Conservation (phyloP, 2,113 vertebrate species). For the Entosphenus tridentatus region DNA sequence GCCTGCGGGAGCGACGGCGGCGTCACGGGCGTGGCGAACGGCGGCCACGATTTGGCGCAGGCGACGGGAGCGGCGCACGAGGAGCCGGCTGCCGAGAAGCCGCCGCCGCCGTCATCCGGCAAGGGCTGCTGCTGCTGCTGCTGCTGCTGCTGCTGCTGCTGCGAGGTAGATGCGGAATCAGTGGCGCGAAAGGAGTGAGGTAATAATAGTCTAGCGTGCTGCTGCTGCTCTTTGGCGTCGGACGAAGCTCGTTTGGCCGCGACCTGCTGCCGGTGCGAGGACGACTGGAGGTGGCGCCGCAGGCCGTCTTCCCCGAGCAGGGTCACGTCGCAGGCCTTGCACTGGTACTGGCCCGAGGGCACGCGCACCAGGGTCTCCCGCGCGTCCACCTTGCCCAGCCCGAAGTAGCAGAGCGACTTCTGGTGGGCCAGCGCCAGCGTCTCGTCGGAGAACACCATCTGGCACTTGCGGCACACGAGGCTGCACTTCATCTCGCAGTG, state of each 20-base stretch:
- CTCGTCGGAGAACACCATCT: slow-evolving; percentile 99
- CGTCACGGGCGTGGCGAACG: slow-evolving; percentile 86
- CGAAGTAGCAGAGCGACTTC: slow-evolving; percentile 99
- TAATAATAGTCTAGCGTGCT: slow-evolving; percentile 88
- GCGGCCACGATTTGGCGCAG: slow-evolving; percentile 91
- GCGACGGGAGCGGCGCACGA: slow-evolving; percentile 27
- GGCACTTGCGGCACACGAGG: slow-evolving; percentile 99
- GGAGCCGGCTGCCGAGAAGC: slow-evolving; percentile 62
- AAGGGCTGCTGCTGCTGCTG: slow-evolving; percentile 99
- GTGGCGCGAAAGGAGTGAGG: slow-evolving; percentile 99
- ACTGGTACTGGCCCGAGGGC: slow-evolving; percentile 96
- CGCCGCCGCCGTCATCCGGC: slow-evolving; percentile 99
- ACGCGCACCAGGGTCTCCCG: slow-evolving; percentile 99
- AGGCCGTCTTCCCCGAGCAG: slow-evolving; percentile 96
- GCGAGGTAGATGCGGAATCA: slow-evolving; percentile 99
- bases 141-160: slow-evolving; percentile 89
- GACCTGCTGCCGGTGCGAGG: slow-evolving; percentile 99
- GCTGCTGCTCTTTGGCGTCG: slow-evolving; percentile 99
- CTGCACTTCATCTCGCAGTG: slow-evolving; percentile 98
- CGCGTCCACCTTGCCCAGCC: slow-evolving; percentile 91
- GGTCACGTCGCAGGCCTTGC: slow-evolving; percentile 97
- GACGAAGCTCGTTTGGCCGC: slow-evolving; percentile 99
- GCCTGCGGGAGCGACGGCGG: slow-evolving; percentile 50
- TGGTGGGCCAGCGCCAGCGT: slow-evolving; percentile 89
- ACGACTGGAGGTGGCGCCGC: slow-evolving; percentile 99